Base-by-base conservation (phyloP, 2,888 invertebrate species). In the Phengaris alcon region DNA sequence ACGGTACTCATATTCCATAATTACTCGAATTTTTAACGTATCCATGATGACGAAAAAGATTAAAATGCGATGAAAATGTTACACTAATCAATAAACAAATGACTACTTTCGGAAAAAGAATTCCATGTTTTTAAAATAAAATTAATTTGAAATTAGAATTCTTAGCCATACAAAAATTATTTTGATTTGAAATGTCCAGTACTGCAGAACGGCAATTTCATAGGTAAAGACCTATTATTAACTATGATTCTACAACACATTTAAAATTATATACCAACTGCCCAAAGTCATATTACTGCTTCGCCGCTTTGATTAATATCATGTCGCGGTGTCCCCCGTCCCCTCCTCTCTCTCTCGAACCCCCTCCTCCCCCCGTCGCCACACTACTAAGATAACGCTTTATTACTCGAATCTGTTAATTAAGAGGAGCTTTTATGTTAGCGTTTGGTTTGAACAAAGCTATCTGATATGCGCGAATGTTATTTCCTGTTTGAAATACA, bases 251-350 rank as follows among this genome's bases (percentile, higher is more conserved):
- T 12, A 52, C 44, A 54, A n/a, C 9, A 35, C 52, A 54, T 70
- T 75, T 75, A 46, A 68, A 75, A 74, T 44, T 52, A 75, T 69
- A 69, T 46, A 13, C 48, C 68, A 54, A 59, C 44, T 74, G 55
- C 68, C n/a, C 75, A 55, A 75, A 69, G 59, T 75, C 68, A 54
- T 69, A 46, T 69, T 46, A 75, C 15, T 44, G 74, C 68, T 68
- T 68, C 74, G 68, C 22, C 57, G 12, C 15, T 54, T 69, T 75
- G 75, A 75, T 75, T 75, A 75, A 75, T 75, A 75, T 69, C 75
- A 68, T 48, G 68, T 68, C 52, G 51, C 44, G 48, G 46, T 48
- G 51, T 52, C 15, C 69, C 70, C 22, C 12, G 4, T 52, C 46
- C 68, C 48, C 46, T 6, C 35, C 35, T 22, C 22, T 22, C 22